A percentile compares a stretch with the other conserved stretches of the same genome.
These are phyloP conservation scores for Helicolenus hilgendorfi DNA, from an alignment of 2,797 vertebrate genomes.

Conservation along the genomic window DNA sequence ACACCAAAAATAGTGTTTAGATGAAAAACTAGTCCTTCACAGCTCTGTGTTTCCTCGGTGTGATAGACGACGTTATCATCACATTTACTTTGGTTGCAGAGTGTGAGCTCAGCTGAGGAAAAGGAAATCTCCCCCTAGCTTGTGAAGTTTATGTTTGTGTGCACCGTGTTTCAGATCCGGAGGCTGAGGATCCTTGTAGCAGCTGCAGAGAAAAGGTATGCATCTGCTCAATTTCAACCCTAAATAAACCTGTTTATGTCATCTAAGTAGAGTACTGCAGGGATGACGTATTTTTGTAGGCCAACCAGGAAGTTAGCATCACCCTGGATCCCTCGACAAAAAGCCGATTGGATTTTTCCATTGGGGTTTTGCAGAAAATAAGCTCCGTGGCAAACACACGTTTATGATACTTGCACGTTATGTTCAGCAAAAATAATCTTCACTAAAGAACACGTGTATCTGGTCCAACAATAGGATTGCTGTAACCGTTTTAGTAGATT, in stretches of 20 bases:
- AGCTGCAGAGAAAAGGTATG: conserved; percentile 91
- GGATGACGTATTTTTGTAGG: not conserved
- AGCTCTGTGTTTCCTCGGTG: not conserved
- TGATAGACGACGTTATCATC: not conserved
- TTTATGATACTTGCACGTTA: not conserved
- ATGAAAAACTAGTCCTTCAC: not conserved
- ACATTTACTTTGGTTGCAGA: not conserved
- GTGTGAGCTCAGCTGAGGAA: not conserved
- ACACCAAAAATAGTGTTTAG: not conserved
- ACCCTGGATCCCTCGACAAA: too few relatives aligned
- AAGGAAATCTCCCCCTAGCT: not conserved
- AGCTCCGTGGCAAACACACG: not conserved
- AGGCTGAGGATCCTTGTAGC: conserved; percentile 91
- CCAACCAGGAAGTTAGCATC: too few relatives aligned
- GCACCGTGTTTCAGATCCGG: conserved; percentile 77
- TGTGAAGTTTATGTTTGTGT: not conserved
- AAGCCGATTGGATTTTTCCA: too few relatives aligned
- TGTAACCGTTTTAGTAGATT: not conserved
- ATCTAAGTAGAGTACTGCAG: not conserved
- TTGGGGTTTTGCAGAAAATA: not conserved
- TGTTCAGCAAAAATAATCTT: not conserved
- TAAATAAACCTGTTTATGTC: not conserved
- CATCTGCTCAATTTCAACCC: not conserved
- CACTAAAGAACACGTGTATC: not conserved
- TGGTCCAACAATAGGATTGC: not conserved